Conservation (phyloP, 2,888 invertebrate species). For the Apotomis turbidana region DNA sequence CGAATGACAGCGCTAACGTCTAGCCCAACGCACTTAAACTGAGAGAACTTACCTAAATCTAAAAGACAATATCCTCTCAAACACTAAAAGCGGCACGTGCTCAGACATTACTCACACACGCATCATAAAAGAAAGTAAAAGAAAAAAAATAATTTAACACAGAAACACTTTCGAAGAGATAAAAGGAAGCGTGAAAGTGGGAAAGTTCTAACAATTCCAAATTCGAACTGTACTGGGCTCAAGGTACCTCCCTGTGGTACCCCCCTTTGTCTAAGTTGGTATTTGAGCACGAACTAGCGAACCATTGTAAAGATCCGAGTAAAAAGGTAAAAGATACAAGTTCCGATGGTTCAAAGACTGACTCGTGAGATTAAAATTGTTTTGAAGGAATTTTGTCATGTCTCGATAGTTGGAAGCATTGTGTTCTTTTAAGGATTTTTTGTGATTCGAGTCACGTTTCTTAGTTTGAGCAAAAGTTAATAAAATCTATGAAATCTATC, state of each 20-base stretch:
- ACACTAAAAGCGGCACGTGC: constrained; percentile 50
- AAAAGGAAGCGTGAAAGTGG: constrained; percentile 78
- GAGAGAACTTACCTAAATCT: constrained; percentile 1
- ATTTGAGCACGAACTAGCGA: constrained; percentile 68
- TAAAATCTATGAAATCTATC: not conserved
- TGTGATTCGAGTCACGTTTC: not conserved
- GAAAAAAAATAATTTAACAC: constrained; percentile 77
- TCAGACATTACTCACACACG: constrained; percentile 58
- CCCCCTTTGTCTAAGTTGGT: constrained; percentile 79
- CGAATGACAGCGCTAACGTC: not conserved
- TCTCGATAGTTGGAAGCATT: not conserved
- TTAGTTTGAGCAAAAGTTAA: not conserved
- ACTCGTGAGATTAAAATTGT: constrained; percentile 47
- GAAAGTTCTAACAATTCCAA: constrained; percentile 72
- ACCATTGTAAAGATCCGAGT: constrained; percentile 60
- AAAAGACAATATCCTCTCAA: constrained; percentile 42
- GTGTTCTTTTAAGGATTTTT: not conserved
- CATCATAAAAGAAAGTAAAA: constrained; percentile 63
- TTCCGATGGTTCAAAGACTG: constrained; percentile 57
- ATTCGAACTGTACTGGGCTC: constrained; percentile 66
- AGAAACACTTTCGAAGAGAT: constrained; percentile 74
- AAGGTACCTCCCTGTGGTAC: constrained; percentile 69
- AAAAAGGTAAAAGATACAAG: constrained; percentile 58
- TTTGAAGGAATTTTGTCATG: constrained; percentile 24
- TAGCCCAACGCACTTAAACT: constrained; percentile 1